Evolutionary conservation across 1,140 invertebrate genomes (phyloP).

Genomic region (Dysdera silvatica): DNA sequence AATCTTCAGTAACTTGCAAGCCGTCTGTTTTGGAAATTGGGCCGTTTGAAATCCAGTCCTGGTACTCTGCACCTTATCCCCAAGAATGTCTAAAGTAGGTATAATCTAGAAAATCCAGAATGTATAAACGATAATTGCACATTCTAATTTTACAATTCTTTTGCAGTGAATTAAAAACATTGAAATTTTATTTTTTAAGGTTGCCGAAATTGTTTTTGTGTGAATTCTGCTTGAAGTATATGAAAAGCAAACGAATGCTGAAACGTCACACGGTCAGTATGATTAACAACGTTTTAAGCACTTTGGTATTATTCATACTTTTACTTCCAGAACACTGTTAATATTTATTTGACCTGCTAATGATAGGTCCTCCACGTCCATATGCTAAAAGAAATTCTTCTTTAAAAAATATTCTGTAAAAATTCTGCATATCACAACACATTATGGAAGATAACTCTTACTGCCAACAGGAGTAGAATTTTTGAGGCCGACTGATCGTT

Average conservation of each 20-base stretch:
- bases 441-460: too few species aligned
- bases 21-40: slow-evolving; percentile 33
- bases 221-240: slow-evolving; percentile 50
- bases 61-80: slow-evolving; percentile 36
- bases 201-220: slow-evolving; percentile 35
- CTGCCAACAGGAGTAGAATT: too few species aligned
- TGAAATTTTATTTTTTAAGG: slow-evolving; percentile 8
- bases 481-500: too few species aligned
- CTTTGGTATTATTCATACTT: background rate
- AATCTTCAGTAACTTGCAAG: slow-evolving; percentile 10
- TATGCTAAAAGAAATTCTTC: too few species aligned
- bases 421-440: too few species aligned
- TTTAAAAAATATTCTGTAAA: too few species aligned
- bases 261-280: slow-evolving; percentile 70
- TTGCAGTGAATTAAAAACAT: background rate
- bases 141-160: background rate
- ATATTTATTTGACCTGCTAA: too few species aligned
- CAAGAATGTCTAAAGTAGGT: slow-evolving; percentile 34
- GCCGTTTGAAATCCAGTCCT: slow-evolving; percentile 34
- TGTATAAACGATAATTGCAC: background rate
- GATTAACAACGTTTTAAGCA: background rate
- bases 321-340: background rate
- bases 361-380: too few species aligned
- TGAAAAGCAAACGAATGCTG: slow-evolving; percentile 85
- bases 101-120: background rate